Conservation (phyloP, 2,113 vertebrate species). For the Megalops atlanticus region DNA sequence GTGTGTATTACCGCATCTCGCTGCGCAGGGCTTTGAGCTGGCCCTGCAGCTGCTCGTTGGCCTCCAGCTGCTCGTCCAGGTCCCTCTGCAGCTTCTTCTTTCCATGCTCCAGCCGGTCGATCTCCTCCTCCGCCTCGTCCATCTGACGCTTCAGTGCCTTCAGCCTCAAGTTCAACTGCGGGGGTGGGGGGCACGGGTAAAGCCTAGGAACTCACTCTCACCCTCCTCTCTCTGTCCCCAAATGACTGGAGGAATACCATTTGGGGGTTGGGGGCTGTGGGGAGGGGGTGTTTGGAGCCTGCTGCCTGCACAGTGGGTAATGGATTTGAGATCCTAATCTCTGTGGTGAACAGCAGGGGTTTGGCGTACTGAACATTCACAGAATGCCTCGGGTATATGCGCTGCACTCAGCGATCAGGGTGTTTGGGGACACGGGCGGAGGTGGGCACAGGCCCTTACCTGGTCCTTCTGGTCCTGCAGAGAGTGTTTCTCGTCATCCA, state of each 20-base stretch:
- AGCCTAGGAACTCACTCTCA: too few relatives aligned
- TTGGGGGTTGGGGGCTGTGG: too few relatives aligned
- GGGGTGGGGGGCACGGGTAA: background rate
- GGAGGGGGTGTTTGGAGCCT: too few relatives aligned
- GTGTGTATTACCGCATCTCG: slow-evolving; percentile 78
- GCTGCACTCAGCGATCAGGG: background rate
- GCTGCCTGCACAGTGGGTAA: too few relatives aligned
- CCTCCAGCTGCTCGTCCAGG: slow-evolving; percentile 88
- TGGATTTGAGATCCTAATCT: background rate
- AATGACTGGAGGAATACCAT: too few relatives aligned
- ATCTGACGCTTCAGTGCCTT: slow-evolving; percentile 94
- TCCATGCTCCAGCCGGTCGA: slow-evolving; percentile 85
- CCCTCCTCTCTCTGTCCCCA: too few relatives aligned
- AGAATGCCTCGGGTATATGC: background rate
- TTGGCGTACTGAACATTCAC: background rate
- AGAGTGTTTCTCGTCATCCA: slow-evolving; percentile 85
- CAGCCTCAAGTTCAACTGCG: slow-evolving; percentile 87
- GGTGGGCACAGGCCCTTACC: slow-evolving; percentile 42
- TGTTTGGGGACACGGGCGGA: background rate
- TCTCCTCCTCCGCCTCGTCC: slow-evolving; percentile 94
- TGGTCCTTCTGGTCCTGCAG: slow-evolving; percentile 92
- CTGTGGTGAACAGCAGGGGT: background rate
- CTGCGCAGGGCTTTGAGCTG: slow-evolving; percentile 79
- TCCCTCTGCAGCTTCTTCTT: slow-evolving; percentile 95
- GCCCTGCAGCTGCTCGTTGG: slow-evolving; percentile 84